These are phyloP conservation scores for Phania funesta DNA, from an alignment of 2,888 invertebrate species.

Conservation along the genomic window DNA sequence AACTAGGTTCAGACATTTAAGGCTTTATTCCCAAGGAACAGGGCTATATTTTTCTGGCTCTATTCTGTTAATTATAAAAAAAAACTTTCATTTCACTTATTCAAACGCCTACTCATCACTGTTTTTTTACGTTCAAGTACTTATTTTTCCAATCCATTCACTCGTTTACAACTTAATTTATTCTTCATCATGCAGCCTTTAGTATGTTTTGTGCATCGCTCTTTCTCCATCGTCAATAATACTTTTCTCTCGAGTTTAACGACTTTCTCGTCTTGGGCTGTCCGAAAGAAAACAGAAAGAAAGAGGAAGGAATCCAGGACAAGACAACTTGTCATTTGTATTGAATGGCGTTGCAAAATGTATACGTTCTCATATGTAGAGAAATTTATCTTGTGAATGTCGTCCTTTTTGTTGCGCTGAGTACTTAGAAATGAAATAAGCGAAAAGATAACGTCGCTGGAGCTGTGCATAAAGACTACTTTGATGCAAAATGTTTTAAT, in stretches of 20 bases:
- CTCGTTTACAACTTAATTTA: slow-evolving; percentile 43
- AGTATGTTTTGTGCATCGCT: background rate
- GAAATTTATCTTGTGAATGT: slow-evolving; percentile 42
- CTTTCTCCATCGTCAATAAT: background rate
- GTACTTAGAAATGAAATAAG: slow-evolving; percentile 33
- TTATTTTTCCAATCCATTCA: slow-evolving; percentile 11
- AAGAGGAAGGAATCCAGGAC: background rate
- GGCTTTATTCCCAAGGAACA: no score
- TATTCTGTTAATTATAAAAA: no score
- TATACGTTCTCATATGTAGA: slow-evolving; percentile 1
- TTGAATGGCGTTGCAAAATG: slow-evolving; percentile 31
- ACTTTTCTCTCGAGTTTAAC: background rate
- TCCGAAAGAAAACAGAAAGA: background rate
- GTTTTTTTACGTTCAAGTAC: background rate
- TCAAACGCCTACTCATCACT: background rate
- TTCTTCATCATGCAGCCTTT: no score
- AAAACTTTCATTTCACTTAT: no score
- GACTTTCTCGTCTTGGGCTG: background rate
- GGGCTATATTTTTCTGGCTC: no score
- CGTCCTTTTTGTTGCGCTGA: slow-evolving; percentile 12
- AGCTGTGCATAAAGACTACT: background rate
- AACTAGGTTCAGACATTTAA: no score
- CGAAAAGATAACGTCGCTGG: background rate
- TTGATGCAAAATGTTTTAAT: slow-evolving; percentile 69
- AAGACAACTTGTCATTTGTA: slow-evolving; percentile 56